Base-by-base conservation (phyloP, 2,888 invertebrate species). In the Diaphora mendica region DNA sequence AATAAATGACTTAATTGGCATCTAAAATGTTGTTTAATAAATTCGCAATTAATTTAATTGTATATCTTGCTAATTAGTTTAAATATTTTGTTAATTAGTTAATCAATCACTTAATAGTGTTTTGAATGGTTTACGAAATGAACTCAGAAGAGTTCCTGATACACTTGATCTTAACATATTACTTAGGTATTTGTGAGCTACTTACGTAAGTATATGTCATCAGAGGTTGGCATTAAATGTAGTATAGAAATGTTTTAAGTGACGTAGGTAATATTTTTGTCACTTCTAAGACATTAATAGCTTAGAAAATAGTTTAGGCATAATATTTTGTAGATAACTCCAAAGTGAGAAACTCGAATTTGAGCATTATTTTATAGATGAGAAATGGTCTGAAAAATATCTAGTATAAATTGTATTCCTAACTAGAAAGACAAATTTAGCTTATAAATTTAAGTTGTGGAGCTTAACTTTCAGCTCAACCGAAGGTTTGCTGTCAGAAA, bases 81-180 rank as follows among this genome's bases (percentile, higher is more conserved):
- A 81, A 72, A 66, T 73, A 44, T 80, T 71, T 71, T 33, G 30
- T 30, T 78, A 78, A 80, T 76, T 71, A 71, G 74, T 74, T 77
- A 68, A 68, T 55, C 79, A 68, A 82, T 84, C 78, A 81, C 71
- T 68, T 79, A 81, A 81, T 81, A 79, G 79, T 69, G 69, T 74
- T n/a, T 67, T 71, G 68, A 59, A 69, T 71, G 51, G 64, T 64
- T 44, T 55, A 67, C 68, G 26, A 67, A 5, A 26, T 66, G 9
- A 68, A 64, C 3, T 64, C 68, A 48, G 48, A 30, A 62, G 66
- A 77, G 76, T 81, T 79, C 82, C 82, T 82, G 79, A 72, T 78
- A 69, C 64, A 77, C 68, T 72, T 78, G 66, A 78, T 79, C 72
- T 71, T 64, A 55, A 76, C 64, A 35, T 59, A 13, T 55, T 64